These are phyloP conservation scores for Stegophylla sp. DNA, from an alignment of 2,888 invertebrate genomes.

Conservation along the genomic window DNA sequence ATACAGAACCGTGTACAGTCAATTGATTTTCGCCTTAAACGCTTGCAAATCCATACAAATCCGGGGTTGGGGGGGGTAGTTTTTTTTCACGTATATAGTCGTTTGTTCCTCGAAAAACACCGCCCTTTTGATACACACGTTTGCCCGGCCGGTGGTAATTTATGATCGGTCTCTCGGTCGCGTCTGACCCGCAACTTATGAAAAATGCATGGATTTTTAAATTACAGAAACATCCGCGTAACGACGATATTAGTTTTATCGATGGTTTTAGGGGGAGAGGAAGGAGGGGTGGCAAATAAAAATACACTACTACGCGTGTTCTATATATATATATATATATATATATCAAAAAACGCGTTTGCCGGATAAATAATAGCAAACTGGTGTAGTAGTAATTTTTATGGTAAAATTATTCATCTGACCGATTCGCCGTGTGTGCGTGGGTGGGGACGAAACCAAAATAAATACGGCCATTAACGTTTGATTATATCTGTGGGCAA, in stretches of 20 bases:
- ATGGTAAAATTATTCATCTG: neutral
- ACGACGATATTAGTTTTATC: constrained; percentile 50
- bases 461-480: constrained; percentile 7
- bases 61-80: too few relatives aligned
- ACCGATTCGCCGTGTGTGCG: too few relatives aligned
- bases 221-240: constrained; percentile 32
- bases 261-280: too few relatives aligned
- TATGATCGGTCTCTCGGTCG: constrained; percentile 11
- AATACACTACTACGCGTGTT: too few relatives aligned
- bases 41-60: too few relatives aligned
- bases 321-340: too few relatives aligned
- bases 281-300: constrained; percentile 24
- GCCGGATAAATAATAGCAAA: constrained; percentile 41
- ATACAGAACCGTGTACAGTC: neutral
- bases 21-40: neutral
- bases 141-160: constrained; percentile 34
- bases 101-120: constrained; percentile 30
- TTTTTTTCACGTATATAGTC: neutral
- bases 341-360: constrained; percentile 25
- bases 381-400: constrained; percentile 29
- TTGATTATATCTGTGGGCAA: neutral
- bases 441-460: neutral
- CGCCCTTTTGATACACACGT: constrained; percentile 38
- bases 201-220: constrained; percentile 55
- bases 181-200: constrained; percentile 48